Base-by-base conservation (phyloP, 2,888 invertebrate genomes). In the Athalia cordata region DNA sequence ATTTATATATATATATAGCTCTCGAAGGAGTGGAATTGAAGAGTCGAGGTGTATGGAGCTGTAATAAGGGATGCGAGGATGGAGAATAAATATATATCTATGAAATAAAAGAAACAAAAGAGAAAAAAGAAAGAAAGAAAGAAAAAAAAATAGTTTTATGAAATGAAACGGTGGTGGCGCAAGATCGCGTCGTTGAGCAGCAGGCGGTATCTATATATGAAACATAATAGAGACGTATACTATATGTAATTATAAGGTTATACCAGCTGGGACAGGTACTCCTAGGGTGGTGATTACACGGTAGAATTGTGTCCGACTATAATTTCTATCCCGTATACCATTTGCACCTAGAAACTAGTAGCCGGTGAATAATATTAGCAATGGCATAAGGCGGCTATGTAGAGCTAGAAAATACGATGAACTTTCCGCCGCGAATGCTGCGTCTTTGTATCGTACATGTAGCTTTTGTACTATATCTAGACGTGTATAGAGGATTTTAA, bases 191-290 rank as follows among this genome's bases (percentile, higher is more conserved):
- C 29, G 29, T 29, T 29, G 29, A 29, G 62, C 62, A 75, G 50
- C 52, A 49, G 75, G 50, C 62, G 8, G 64, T 29, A 49, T 75
- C 62, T 74, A 11, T 13, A 13, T 50, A 62, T 81, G 82, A 85
- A 86, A 85, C 85, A 86, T 86, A 86, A 85, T 82, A 83, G 83
- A 85, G 83, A 81, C 84, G 83, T 29, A 29, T 29, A 29, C 29
- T 29, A 29, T 29, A 29, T 29, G 29, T 87, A 87, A 87, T 87
- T 86, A 87, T 81, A 83, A 87, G 85, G 85, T 86, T 83, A 75
- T 50, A 29, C 29, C 29, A 29, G 29, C 75, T 64, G 75, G 72
- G 75, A 75, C 75, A 75, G 75, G 50, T 75, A 80, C 80, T 79
- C 75, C 80, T 79, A 29, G 29, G 81, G 82, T 80, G 82, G 81